phyloP scores from a whole-genome alignment of 1,140 invertebrate genomes.

The roundworm (Caenorhabditis elegans) region WBcel235 BX284605.5:9086001-9086500 shows the following conservation, averaged over 20 bases:
- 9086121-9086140: neutral
- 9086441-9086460: neutral
- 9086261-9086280: neutral
- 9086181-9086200: neutral
- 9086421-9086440: neutral
- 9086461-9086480: neutral
- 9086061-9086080: neutral
- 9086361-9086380: neutral
- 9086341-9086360: neutral
- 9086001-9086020: constrained; percentile 3
- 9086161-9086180: neutral
- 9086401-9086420: constrained; percentile 6
- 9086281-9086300: too few relatives aligned
- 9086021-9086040: constrained; percentile 4
- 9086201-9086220: neutral
- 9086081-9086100: too few relatives aligned
- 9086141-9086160: neutral
- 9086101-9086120: neutral
- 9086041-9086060: neutral
- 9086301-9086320: too few relatives aligned
- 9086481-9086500: neutral
- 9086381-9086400: neutral
- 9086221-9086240: constrained; percentile 21
- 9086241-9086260: neutral
- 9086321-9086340: too few relatives aligned